A percentile compares a stretch with the other conserved stretches of the same genome.
These are phyloP conservation scores for Podarcis muralis DNA, from an alignment of 2,113 vertebrate species.

Conservation along the genomic window DNA sequence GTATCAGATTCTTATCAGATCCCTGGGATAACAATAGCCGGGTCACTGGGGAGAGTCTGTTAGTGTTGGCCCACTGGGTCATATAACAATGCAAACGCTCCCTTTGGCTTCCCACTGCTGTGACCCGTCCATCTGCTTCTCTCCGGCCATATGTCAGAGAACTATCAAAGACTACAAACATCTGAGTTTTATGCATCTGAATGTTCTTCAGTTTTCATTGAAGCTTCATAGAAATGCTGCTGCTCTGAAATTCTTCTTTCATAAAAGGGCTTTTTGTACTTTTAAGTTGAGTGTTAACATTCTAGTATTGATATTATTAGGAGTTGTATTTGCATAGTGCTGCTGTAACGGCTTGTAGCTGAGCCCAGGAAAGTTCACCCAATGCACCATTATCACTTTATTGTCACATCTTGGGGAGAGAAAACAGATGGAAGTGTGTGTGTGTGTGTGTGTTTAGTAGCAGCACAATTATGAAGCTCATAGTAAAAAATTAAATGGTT, in stretches of 20 bases:
- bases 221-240: slow-evolving; percentile 39
- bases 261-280: slow-evolving; percentile 24
- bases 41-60: slow-evolving; percentile 54
- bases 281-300: neutral
- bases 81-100: slow-evolving; percentile 51
- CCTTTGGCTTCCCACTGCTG: slow-evolving; percentile 59
- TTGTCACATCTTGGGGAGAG: neutral
- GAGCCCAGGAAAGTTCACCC: neutral
- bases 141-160: slow-evolving; percentile 70
- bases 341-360: neutral
- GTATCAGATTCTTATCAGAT: slow-evolving; percentile 48
- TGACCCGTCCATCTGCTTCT: slow-evolving; percentile 79
- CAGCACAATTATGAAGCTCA: neutral
- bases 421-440: neutral
- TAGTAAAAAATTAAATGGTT: neutral
- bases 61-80: slow-evolving; percentile 59
- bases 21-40: slow-evolving; percentile 46
- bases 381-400: neutral
- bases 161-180: slow-evolving; percentile 43
- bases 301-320: accelerated
- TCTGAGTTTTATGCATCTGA: slow-evolving; percentile 59
- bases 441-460: accelerated
- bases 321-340: neutral
- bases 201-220: slow-evolving; percentile 55
- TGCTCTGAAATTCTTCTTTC: slow-evolving; percentile 52